Evolutionary conservation across 2,888 invertebrate species (phyloP), one percentile per base, ranked within the genome.

Genomic region (Drosophila emarginata): DNA sequence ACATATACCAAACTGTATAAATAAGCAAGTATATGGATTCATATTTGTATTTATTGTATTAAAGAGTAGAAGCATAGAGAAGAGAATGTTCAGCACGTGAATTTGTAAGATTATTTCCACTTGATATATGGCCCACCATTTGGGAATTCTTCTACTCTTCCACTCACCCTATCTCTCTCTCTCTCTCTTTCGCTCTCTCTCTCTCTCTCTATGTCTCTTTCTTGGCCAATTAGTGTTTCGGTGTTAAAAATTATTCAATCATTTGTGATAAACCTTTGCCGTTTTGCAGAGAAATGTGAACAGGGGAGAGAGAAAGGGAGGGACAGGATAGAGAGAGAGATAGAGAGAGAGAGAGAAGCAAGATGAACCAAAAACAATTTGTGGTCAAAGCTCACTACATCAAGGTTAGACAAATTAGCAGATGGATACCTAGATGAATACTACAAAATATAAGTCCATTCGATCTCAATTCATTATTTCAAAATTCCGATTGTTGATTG

Each of bases 331-430:
- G 61, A 65, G 64, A 45, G 45, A 67, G 64, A 45, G 45, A 11
- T 11, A 21, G 11, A 21, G 4, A 12, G 45, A 14, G 11, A 61
- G 61, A 61, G 67, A 66, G 60, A 67, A 45, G 21, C 7, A 64
- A 15, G 69, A 68, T 61, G 65, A 72, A 62, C n/a, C n/a, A 54
- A 53, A 12, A 54, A 39, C 26, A 50, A 28, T 21, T 37, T 61
- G 57, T 67, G 64, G 62, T 56, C 57, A 51, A 67, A 58, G 58
- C 63, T 52, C 28, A 66, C 54, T 58, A 70, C 68, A 77, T 87
- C 89, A 88, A 88, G 88, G 88, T 87, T 86, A 77, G 64, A 73
- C 45, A 79, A 89, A 89, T 87, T 87, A 87, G 75, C 87, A 72
- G 60, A 52, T 50, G 4, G 23, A 53, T 5, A 56, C n/a, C 6